Conservation (phyloP, 2,797 vertebrate species). For the Coccyzus lansbergi region DNA sequence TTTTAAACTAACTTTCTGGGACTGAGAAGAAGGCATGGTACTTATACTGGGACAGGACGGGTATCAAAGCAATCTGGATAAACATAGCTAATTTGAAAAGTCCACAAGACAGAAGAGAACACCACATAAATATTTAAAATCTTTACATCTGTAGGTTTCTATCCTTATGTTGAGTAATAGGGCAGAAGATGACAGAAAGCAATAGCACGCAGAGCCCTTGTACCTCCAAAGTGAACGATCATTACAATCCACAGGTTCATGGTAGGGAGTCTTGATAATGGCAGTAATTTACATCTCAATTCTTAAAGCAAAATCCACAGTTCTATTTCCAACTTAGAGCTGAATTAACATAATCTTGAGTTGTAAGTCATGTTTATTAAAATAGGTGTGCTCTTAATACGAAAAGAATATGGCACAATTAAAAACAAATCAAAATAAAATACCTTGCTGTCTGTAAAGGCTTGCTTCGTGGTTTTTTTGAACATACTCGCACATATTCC, state of each 20-base stretch:
- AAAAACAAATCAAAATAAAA: constrained; percentile 39
- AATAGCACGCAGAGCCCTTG: neutral
- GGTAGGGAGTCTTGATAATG: neutral
- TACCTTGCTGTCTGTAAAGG: constrained; percentile 92
- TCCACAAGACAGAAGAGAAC: neutral
- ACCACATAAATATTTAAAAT: neutral
- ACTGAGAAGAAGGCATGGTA: neutral
- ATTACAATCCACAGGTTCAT: neutral
- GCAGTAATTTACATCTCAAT: neutral
- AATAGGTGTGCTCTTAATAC: neutral
- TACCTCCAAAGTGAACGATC: neutral
- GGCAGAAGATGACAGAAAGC: neutral
- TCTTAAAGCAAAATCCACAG: neutral
- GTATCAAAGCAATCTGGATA: neutral
- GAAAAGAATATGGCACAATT: neutral
- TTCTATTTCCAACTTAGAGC: neutral
- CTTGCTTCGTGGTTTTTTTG: constrained; percentile 92
- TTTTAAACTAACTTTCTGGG: neutral
- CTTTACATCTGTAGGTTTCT: neutral
- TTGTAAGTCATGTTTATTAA: neutral
- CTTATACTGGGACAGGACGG: neutral
- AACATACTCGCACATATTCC: constrained; percentile 96
- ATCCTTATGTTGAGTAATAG: neutral
- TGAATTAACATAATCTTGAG: neutral
- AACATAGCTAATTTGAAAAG: neutral